Base-by-base conservation (phyloP, 2,797 vertebrate species). In the Xyrichtys novacula region DNA sequence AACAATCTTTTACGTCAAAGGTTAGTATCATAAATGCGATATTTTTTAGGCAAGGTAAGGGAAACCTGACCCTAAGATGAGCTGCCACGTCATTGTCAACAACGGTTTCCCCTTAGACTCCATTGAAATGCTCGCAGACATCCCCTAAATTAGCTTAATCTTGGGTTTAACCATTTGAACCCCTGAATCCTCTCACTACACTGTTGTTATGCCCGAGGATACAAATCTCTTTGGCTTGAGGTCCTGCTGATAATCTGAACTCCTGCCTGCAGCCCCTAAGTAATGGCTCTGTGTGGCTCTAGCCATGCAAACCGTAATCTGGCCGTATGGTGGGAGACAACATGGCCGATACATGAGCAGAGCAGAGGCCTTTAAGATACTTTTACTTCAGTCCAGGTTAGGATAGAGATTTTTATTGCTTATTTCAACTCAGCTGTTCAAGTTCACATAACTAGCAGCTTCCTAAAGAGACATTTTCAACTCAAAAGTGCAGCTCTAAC, bases 291-390 rank as follows among this genome's bases (percentile, higher is more conserved):
- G 78, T 85, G 85, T 69, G 81, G 80, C 78, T 78, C 68, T 55
- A 72, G 73, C 75, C 82, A 65, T 71, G 71, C 81, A 85, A 76
- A 80, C 83, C 83, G 74, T 91, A 91, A 93, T 93, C 88, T 89
- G 74, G 46, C 52, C 5, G 23, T 71, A 76, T 86, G 77, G 77
- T 85, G 59, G 82, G 73, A 63, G 57, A 69, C 83, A 75, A 80
- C 65, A 84, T 82, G 78, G 63, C 76, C 82, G 67, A 75, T 74
- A 74, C 65, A 59, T 38, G 80, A 89, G 78, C 56, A 64, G 42
- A 49, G 65, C 38, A 59, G 55, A 84, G 48, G 38, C 70, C 55
- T 65, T 52, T 31, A 40, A 70, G 62, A 72, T 68, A 20, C 15
- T 48, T 7, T 1, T 68, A 20, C 15, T 48, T 7, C 1, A 66